These are phyloP conservation scores for Mellivora capensis DNA, from an alignment of 2,113 vertebrate species.

Conservation along the genomic window DNA sequence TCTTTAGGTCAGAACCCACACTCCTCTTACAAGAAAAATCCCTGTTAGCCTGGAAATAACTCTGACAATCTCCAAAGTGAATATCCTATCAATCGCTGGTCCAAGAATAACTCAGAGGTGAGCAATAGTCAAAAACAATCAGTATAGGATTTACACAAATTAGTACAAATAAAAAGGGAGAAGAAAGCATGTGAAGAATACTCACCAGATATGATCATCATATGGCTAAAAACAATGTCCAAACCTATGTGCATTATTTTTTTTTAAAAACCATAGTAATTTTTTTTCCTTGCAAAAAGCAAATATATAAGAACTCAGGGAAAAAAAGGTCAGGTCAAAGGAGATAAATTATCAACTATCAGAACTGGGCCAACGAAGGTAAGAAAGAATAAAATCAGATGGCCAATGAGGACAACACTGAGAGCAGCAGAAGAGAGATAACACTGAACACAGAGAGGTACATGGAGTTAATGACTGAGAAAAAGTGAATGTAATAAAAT, in stretches of 20 bases:
- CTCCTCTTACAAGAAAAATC: background rate
- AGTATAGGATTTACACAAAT: background rate
- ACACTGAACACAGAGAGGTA: background rate
- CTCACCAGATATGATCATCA: background rate
- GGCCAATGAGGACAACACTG: background rate
- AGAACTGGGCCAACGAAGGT: background rate
- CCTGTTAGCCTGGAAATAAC: no score
- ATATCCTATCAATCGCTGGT: background rate
- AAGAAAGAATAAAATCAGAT: background rate
- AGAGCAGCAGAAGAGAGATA: background rate
- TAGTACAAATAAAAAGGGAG: background rate
- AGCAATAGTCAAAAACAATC: background rate
- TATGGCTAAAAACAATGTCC: background rate
- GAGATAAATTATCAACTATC: background rate
- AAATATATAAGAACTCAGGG: background rate
- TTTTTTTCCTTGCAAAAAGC: background rate
- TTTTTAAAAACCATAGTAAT: background rate
- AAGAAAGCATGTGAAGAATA: background rate
- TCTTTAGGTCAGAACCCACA: background rate
- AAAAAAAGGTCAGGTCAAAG: background rate
- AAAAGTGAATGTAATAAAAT: background rate
- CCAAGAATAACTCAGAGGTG: background rate
- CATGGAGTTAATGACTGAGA: background rate
- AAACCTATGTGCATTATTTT: background rate
- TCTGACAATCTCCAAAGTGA: background rate